Base-by-base conservation (phyloP, 2,113 vertebrate genomes). In the Anser brachyrhynchus region DNA sequence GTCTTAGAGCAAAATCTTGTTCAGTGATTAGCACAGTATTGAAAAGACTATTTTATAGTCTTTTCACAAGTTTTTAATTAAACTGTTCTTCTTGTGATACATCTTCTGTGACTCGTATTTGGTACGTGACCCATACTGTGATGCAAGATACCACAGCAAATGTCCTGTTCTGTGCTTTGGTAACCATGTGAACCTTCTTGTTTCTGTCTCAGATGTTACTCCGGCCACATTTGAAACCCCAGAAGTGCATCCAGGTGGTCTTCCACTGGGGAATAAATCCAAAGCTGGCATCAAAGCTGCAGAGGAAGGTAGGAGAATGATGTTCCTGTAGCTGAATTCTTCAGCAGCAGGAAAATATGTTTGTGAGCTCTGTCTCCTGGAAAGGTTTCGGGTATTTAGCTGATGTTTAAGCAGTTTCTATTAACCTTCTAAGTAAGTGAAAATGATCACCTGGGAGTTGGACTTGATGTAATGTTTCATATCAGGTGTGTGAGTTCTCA, bases 191-290 rank as follows among this genome's bases (percentile, higher is more conserved):
- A 90, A 59, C 13, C 1, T 41, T 46, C 57, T 20, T 46, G 59
- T 28, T 29, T 41, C 44, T 69, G 55, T 44, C 37, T 31, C 75
- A 99, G 99, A 99, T 96, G 98, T 99, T 87, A 99, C 99, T 10
- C 99, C 99, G 49, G 99, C 99, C 51, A 99, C 98, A 0, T 99
- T 99, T 98, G 99, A 99, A 97, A 99, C 99, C 3, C 99, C 99
- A 28, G 98, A 99, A 49, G 98, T 98, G 12, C 97, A 82, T 39
- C 73, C 98, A 7, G 96, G 97, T 51, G 97, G 98, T 54, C 97
- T 98, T 8, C 88, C 98, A 5, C 85, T 81, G 26, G 93, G 94
- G 31, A 94, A n/a, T 65, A 98, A 97, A 94, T 61, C 96, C 70
- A 97, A 92, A 69, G 22, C 91, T 73, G 97, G 93, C 3, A 57